Base-by-base conservation (phyloP, 2,113 vertebrate species). In the Eulemur rufifrons region DNA sequence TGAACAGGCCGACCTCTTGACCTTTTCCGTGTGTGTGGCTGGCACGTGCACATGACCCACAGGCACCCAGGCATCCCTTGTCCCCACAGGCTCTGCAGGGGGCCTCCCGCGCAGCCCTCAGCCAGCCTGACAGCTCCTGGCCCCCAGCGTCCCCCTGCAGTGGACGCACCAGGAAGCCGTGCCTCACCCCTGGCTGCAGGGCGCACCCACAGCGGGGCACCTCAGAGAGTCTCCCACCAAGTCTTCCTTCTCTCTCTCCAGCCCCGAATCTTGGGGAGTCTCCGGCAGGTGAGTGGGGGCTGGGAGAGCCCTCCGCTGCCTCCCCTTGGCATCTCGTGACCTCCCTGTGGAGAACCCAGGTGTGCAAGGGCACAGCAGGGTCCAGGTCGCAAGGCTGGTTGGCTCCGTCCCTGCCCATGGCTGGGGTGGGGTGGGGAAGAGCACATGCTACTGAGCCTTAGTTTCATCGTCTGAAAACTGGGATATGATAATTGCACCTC, bases 231-330 rank as follows among this genome's bases (percentile, higher is more conserved):
- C 52, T 25, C 45, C 14, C 5, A 21, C 37, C 50, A 69, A 59
- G 5, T 34, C 29, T 20, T 17, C 34, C 69, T 7, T 11, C 69
- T 34, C 23, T 73, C 66, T 68, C 34, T 54, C 66, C 66, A n/a
- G 4, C 29, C 63, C 29, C 10, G 37, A n/a, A 37, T 37, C 25
- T 21, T 45, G 6, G 3, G 14, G 71, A 29, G 71, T 8, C 23
- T 9, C 1, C 8, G 5, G 37, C 1, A 9, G 0, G 14, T 18
- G 9, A 2, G 12, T 8, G 5, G 12, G 20, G 29, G 13, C 23
- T 14, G 1, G 23, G 54, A 42, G 5, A 13, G 20, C 13, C 52
- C 71, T 59, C n/a, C 7, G 8, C n/a, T 29, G 13, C 13, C 52
- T 39, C 78, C 37, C n/a, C n/a, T 37, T 4, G 7, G n/a, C 13